These are phyloP conservation scores for Micromesistius poutassou DNA, from an alignment of 2,797 vertebrate genomes.

Conservation along the genomic window DNA sequence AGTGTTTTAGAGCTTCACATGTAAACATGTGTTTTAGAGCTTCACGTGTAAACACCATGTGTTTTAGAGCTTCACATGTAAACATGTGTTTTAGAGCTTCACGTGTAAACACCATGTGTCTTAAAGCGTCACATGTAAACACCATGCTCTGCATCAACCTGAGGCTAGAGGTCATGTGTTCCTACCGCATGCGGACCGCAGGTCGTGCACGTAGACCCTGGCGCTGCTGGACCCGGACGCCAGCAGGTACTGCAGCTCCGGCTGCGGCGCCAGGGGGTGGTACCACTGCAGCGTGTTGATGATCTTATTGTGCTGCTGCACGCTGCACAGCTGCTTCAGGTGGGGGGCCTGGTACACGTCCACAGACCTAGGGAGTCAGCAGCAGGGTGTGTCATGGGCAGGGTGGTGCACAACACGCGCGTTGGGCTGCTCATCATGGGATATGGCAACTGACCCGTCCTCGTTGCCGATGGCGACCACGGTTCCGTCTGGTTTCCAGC, in stretches of 20 bases:
- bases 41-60: no score
- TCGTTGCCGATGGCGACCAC: conserved; percentile 93
- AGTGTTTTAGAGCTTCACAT: no score
- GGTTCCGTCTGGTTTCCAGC: conserved; percentile 92
- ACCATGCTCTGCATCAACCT: no score
- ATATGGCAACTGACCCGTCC: conserved; percentile 85
- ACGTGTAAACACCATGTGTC: no score
- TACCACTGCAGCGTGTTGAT: conserved; percentile 92
- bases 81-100: no score
- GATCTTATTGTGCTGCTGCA: conserved; percentile 96
- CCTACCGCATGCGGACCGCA: conserved; percentile 56
- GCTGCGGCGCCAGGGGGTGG: conserved; percentile 72
- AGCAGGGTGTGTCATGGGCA: no score
- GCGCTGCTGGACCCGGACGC: conserved; percentile 96
- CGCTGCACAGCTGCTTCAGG: conserved; percentile 84
- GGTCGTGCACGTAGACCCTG: conserved; percentile 84
- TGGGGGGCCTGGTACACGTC: conserved; percentile 83
- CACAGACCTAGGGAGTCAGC: conserved; percentile 76
- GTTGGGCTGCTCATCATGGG: background rate
- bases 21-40: no score
- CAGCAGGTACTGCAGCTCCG: conserved; percentile 78
- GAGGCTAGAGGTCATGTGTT: background rate
- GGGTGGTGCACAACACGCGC: no score
- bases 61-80: no score
- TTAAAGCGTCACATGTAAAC: no score